These are phyloP conservation scores for Chloroceryle inda DNA, from an alignment of 2,797 vertebrate species.

Conservation along the genomic window DNA sequence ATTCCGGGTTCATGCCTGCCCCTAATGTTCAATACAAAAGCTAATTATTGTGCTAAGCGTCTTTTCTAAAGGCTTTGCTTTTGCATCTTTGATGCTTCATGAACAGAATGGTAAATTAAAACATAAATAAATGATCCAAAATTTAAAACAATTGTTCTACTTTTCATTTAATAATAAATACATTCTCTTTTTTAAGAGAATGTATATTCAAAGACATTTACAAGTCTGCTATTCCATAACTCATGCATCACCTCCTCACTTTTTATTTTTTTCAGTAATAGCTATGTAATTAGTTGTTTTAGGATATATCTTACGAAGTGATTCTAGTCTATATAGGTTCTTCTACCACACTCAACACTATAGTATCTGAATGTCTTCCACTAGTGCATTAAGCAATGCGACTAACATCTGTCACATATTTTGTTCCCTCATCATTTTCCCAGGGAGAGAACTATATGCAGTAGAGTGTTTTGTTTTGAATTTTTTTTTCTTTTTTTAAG, in stretches of 20 bases:
- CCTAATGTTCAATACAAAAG: slow-evolving; percentile 57
- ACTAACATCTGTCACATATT: slow-evolving; percentile 33
- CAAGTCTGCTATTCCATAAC: not conserved
- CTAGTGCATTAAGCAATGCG: slow-evolving; percentile 12
- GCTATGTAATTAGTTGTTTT: not conserved
- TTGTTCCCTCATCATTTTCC: not conserved
- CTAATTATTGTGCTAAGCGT: slow-evolving; percentile 49
- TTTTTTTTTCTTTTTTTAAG: slow-evolving; percentile 20
- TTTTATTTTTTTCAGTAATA: not conserved
- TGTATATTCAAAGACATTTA: slow-evolving; percentile 41
- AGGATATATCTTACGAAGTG: not conserved
- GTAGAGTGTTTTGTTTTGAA: slow-evolving; percentile 9
- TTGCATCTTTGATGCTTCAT: slow-evolving; percentile 41
- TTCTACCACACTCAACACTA: not conserved
- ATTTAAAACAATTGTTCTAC: slow-evolving; percentile 21
- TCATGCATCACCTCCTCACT: not conserved
- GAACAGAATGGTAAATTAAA: slow-evolving; percentile 61
- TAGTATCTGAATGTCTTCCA: not conserved
- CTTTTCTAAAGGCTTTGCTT: slow-evolving; percentile 35
- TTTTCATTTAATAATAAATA: slow-evolving; percentile 41
- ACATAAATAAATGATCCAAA: slow-evolving; percentile 43
- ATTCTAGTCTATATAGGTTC: slow-evolving; percentile 29
- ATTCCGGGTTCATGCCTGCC: slow-evolving; percentile 25
- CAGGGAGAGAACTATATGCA: not conserved
- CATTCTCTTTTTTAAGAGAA: not conserved